Evolutionary conservation across 2,888 invertebrate species (phyloP).

Genomic region (Drosophila pseudotalamancana): DNA sequence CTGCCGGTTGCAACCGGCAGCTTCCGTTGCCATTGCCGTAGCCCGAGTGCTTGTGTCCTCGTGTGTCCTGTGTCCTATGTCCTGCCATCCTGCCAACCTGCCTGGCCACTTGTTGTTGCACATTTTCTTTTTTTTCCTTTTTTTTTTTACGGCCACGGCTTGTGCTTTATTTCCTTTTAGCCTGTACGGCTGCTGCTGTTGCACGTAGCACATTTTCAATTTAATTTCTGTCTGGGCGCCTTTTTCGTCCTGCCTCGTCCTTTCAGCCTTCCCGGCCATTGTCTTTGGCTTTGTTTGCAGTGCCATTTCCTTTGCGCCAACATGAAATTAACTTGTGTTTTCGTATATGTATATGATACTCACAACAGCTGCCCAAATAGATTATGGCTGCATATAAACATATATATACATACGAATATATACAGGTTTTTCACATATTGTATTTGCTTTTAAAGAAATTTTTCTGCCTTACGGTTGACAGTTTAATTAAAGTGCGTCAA

Average conservation of each 20-base stretch:
- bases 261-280: conserved; percentile 50
- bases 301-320: conserved; percentile 70
- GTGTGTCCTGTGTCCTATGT: conserved; percentile 10
- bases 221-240: conserved; percentile 71
- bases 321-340: conserved; percentile 67
- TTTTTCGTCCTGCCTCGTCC: not conserved
- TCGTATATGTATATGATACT: conserved; percentile 33
- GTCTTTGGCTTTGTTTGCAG: conserved; percentile 74
- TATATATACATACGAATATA: not conserved
- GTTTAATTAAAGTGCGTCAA: conserved; percentile 63
- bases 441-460: conserved; percentile 15
- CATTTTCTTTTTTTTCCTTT: conserved; percentile 4
- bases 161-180: conserved; percentile 72
- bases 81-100: conserved; percentile 16
- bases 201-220: conserved; percentile 73
- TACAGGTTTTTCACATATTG: conserved; percentile 50
- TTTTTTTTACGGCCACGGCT: conserved; percentile 41
- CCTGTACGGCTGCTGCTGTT: conserved; percentile 23
- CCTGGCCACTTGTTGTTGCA: conserved; percentile 70
- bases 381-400: conserved; percentile 48
- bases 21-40: conserved; percentile 36
- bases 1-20: conserved; percentile 53
- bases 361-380: conserved; percentile 39
- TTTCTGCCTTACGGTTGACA: conserved; percentile 38
- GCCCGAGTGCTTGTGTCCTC: conserved; percentile 2